Conservation (phyloP, 2,888 invertebrate species). For the Salpingus planirostris region DNA sequence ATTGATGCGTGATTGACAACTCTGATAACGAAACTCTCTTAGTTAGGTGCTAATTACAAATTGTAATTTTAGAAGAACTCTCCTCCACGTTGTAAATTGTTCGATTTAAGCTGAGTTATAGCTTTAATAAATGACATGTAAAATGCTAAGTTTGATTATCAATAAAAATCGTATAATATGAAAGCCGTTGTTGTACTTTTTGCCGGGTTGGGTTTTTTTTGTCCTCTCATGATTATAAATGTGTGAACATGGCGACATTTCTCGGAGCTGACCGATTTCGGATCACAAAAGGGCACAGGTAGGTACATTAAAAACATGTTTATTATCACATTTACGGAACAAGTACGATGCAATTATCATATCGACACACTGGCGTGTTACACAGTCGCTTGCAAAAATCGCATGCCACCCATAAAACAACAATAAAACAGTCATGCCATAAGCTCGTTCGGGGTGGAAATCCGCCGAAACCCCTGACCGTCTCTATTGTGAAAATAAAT, state of each 20-base stretch:
- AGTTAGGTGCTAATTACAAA: constrained; percentile 26
- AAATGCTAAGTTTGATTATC: no score
- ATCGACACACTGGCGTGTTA: constrained; percentile 31
- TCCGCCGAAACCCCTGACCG: no score
- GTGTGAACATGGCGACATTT: constrained; percentile 13
- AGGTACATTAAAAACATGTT: constrained; percentile 38
- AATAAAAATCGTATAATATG: no score
- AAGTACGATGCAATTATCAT: constrained; percentile 25
- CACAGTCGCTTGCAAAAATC: constrained; percentile 19
- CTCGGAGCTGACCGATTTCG: constrained; percentile 9
- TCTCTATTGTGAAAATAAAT: no score
- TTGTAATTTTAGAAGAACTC: no score
- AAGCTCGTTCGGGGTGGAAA: no score
- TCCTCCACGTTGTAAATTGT: no score
- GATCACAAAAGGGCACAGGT: constrained; percentile 29
- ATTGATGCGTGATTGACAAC: constrained; percentile 28
- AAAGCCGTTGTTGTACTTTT: no score
- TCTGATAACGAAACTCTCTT: constrained; percentile 23
- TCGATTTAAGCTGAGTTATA: constrained; percentile 23
- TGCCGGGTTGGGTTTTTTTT: no score
- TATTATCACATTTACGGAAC: constrained; percentile 42
- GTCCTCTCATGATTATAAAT: no score
- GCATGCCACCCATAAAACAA: constrained; percentile 21
- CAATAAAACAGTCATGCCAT: constrained; percentile 16
- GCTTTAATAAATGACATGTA: no score